Conservation (phyloP, 2,888 invertebrate species). For the Physocephala rufipes region DNA sequence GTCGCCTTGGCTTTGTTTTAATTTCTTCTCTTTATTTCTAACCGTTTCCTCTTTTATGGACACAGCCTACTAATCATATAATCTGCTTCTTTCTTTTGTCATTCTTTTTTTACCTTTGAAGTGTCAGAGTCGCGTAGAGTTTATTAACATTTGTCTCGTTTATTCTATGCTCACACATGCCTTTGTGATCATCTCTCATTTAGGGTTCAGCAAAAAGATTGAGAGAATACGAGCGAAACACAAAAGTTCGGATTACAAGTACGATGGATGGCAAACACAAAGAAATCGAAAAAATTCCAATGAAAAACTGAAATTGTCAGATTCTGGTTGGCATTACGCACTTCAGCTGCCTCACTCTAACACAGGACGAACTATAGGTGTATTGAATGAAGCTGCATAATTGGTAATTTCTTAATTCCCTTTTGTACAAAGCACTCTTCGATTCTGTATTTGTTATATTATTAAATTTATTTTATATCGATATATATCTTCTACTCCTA, state of each 20-base stretch:
- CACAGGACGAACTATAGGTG: neutral
- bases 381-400: neutral
- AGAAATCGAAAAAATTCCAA: conserved; percentile 29
- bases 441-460: neutral
- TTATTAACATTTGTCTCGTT: conserved; percentile 59
- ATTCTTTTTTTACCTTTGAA: conserved; percentile 9
- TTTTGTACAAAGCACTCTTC: neutral
- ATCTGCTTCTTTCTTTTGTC: conserved; percentile 28
- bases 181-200: conserved; percentile 49
- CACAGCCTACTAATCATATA: conserved; percentile 16
- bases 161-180: conserved; percentile 38
- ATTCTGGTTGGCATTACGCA: conserved; percentile 28
- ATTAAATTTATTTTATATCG: neutral
- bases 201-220: neutral
- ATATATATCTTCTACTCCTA: neutral
- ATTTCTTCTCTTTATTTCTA: conserved; percentile 7
- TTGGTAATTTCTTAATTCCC: neutral
- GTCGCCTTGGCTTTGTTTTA: too few relatives aligned
- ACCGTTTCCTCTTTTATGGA: conserved; percentile 20
- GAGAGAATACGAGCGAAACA: conserved; percentile 7
- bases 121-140: conserved; percentile 47
- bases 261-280: conserved; percentile 5
- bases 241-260: neutral
- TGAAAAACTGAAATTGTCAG: conserved; percentile 28
- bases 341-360: conserved; percentile 11